phyloP scores from a whole-genome alignment of 2,797 vertebrate genomes.

The Semotilus atromaculatus region DNA sequence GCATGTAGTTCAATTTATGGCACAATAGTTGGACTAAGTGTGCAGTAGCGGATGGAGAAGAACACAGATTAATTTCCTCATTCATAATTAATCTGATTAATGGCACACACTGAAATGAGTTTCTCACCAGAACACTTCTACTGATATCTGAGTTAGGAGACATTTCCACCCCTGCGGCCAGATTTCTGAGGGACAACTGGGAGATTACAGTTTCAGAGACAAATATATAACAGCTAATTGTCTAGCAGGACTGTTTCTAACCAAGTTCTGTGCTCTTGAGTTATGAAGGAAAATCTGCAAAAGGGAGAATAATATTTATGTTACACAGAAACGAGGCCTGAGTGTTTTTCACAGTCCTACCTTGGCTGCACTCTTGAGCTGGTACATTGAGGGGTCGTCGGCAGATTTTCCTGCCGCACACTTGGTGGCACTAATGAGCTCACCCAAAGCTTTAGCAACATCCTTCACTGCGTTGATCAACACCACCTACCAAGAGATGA shows the following conservation, averaged over 20 bases:
- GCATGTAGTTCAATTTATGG: slow-evolving; percentile 13
- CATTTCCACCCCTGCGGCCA: slow-evolving; percentile 38
- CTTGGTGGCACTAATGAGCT: slow-evolving; percentile 96
- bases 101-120: slow-evolving; percentile 27
- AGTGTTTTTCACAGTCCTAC: slow-evolving; percentile 70
- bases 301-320: not conserved
- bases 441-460: slow-evolving; percentile 95
- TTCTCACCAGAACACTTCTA: slow-evolving; percentile 53
- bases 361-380: slow-evolving; percentile 97
- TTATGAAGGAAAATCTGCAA: not conserved
- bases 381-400: slow-evolving; percentile 97
- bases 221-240: slow-evolving; percentile 19
- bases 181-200: slow-evolving; percentile 52
- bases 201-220: slow-evolving; percentile 50
- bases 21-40: not conserved
- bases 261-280: not conserved
- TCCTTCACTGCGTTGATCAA: slow-evolving; percentile 97
- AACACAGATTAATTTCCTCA: slow-evolving; percentile 18
- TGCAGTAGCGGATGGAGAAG: slow-evolving; percentile 2
- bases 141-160: slow-evolving; percentile 52
- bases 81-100: slow-evolving; percentile 42
- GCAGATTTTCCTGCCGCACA: slow-evolving; percentile 94
- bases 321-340: not conserved
- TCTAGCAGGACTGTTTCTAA: slow-evolving; percentile 14
- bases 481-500: slow-evolving; percentile 83